These are phyloP conservation scores for Epirrhoe alternata DNA, from an alignment of 2,888 invertebrate genomes.

Conservation along the genomic window DNA sequence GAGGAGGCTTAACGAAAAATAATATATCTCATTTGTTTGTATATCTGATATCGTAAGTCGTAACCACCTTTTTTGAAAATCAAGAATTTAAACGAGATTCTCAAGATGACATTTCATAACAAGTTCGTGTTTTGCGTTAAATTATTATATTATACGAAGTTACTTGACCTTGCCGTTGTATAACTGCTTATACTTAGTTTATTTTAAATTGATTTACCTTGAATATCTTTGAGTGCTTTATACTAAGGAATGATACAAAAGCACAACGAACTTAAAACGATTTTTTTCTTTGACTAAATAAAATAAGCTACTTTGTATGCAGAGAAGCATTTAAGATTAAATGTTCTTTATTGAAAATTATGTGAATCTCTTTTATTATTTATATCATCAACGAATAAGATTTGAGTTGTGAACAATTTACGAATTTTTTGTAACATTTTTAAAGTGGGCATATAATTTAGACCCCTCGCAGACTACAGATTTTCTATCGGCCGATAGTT, in stretches of 20 bases:
- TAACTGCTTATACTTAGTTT: not conserved
- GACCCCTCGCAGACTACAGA: too few species aligned
- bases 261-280: not conserved
- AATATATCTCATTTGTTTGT: too few species aligned
- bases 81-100: constrained; percentile 1
- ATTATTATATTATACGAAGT: constrained; percentile 7
- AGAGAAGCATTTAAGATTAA: too few species aligned
- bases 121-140: constrained; percentile 1
- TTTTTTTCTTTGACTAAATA: not conserved
- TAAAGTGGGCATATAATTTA: too few species aligned
- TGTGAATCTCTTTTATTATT: too few species aligned
- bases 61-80: not conserved
- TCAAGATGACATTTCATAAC: constrained; percentile 20
- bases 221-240: not conserved
- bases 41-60: too few species aligned
- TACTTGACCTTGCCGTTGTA: constrained; percentile 17
- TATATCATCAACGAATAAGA: too few species aligned
- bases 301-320: not conserved
- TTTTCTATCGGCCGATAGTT: too few species aligned
- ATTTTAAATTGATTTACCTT: not conserved
- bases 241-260: not conserved
- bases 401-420: too few species aligned
- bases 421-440: too few species aligned
- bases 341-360: not conserved
- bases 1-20: too few species aligned